Conservation (phyloP, 2,113 vertebrate genomes). For the Willisornis vidua region DNA sequence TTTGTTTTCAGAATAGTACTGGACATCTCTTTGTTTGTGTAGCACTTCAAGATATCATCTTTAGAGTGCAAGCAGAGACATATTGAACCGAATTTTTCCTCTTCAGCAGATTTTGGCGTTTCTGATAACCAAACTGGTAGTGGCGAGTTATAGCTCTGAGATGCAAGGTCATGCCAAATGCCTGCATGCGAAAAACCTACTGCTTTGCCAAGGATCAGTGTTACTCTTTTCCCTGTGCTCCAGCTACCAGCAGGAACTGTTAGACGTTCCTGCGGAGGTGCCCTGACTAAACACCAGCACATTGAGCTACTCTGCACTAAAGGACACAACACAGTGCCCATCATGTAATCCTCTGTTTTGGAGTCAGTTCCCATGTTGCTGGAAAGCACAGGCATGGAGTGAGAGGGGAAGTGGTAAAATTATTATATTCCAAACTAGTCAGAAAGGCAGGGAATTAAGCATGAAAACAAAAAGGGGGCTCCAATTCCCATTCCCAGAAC, state of each 20-base stretch:
- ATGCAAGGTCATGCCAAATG: not conserved
- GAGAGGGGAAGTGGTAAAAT: not conserved
- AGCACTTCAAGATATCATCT: not conserved
- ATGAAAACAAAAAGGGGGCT: not conserved
- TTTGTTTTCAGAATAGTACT: not conserved
- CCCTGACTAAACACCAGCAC: not conserved
- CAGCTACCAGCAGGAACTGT: not conserved
- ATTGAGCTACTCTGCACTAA: rapidly evolving
- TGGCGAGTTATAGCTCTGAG: not conserved
- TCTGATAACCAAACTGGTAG: not conserved
- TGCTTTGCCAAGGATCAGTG: not conserved
- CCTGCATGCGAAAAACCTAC: not conserved
- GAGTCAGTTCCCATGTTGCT: rapidly evolving
- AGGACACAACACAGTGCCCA: not conserved
- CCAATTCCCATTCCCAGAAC: not conserved
- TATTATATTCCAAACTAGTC: not conserved
- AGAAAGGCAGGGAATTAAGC: not conserved
- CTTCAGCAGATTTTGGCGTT: not conserved
- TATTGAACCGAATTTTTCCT: not conserved
- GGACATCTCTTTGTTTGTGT: not conserved
- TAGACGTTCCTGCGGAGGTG: not conserved
- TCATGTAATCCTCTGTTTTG: rapidly evolving
- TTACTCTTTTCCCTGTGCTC: not conserved
- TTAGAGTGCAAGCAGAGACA: rapidly evolving
- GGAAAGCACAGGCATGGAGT: not conserved